Conservation (phyloP, 2,113 vertebrate genomes). For the Felis chaus region DNA sequence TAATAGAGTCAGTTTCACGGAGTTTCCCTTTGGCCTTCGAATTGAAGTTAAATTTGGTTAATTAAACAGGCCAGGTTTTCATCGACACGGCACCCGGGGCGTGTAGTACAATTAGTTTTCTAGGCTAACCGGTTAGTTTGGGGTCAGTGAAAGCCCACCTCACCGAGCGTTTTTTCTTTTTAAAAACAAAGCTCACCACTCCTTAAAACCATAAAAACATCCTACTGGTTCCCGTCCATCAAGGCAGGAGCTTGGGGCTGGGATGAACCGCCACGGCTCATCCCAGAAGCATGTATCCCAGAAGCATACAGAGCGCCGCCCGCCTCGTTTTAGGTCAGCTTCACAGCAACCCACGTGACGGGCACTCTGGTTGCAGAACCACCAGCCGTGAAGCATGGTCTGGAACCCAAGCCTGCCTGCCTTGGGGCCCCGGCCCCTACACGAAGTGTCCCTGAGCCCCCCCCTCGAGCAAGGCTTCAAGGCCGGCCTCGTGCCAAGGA, state of each 20-base stretch:
- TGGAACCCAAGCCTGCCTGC: not conserved
- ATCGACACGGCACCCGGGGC: not conserved
- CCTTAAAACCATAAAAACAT: not conserved
- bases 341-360: rapidly evolving
- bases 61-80: not conserved
- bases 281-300: too few species aligned
- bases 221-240: not conserved
- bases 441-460: too few species aligned
- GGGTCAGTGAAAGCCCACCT: not conserved
- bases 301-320: rapidly evolving
- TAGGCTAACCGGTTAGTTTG: not conserved
- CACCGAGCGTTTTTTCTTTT: not conserved
- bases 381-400: not conserved
- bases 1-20: rapidly evolving
- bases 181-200: not conserved
- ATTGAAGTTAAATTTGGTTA: not conserved
- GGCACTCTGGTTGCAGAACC: not conserved
- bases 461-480: not conserved
- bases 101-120: not conserved
- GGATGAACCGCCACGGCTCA: rapidly evolving
- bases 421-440: not conserved
- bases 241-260: not conserved
- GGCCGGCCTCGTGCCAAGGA: not conserved
- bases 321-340: not conserved
- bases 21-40: not conserved